Percentiles rank a stretch among this genome's conserved stretches.
phyloP scores from a whole-genome alignment of 2,113 vertebrate species.

The Sterna hirundo region DNA sequence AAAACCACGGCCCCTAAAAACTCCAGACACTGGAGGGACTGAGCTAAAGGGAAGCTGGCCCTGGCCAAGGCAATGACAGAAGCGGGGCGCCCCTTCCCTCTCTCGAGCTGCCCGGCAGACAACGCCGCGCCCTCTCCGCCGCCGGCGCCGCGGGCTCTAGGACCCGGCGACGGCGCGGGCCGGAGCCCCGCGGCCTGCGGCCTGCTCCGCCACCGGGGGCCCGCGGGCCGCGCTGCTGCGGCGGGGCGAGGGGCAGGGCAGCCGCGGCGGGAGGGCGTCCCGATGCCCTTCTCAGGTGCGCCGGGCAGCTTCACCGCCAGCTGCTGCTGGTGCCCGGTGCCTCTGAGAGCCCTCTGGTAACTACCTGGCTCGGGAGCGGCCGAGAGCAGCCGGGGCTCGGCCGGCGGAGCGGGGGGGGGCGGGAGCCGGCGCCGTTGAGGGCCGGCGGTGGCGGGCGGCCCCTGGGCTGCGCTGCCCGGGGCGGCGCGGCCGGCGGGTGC shows the following conservation, averaged over 20 bases:
- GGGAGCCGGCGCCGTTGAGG: not conserved
- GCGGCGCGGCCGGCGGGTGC: not conserved
- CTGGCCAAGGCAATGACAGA: not conserved
- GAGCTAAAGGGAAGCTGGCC: not conserved
- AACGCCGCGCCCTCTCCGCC: too few relatives aligned
- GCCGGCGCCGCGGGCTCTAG: not conserved
- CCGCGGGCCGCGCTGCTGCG: too few relatives aligned
- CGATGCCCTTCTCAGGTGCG: conserved; percentile 4
- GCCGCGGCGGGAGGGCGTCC: not conserved
- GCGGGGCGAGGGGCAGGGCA: not conserved
- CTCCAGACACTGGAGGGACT: not conserved
- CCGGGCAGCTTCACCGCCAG: not conserved
- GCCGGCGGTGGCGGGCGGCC: not conserved
- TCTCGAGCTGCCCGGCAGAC: not conserved
- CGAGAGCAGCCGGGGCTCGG: not conserved
- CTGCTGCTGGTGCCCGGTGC: conserved; percentile 24
- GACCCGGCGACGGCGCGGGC: not conserved
- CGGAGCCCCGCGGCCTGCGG: not conserved
- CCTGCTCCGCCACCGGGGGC: not conserved
- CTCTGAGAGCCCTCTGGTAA: conserved; percentile 24
- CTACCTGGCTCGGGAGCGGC: not conserved
- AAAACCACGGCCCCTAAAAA: not conserved
- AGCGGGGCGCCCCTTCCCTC: too few relatives aligned
- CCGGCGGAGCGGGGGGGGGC: not conserved
- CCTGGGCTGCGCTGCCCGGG: not conserved